phyloP scores from a whole-genome alignment of 2,888 invertebrate genomes.

The Craniophora ligustri region DNA sequence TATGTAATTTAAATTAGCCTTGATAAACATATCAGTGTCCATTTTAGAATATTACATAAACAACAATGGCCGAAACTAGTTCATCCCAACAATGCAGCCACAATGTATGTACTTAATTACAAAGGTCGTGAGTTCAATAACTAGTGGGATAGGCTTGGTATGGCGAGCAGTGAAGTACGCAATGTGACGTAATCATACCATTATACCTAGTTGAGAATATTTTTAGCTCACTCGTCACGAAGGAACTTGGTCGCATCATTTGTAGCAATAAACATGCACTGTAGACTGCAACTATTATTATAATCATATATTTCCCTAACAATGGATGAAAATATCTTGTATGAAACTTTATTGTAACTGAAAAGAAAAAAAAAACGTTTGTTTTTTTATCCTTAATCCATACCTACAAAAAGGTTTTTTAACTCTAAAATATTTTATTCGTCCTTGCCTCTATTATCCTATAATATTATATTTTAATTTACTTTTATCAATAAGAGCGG shows the following conservation, averaged over 20 bases:
- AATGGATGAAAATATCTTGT: background rate
- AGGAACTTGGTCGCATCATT: constrained; percentile 30
- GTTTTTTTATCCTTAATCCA: too few species aligned
- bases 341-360: too few species aligned
- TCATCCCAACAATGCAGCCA: constrained; percentile 32
- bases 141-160: constrained; percentile 66
- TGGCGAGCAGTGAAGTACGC: constrained; percentile 48
- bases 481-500: too few species aligned
- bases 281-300: constrained; percentile 5
- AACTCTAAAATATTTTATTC: too few species aligned
- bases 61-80: constrained; percentile 27
- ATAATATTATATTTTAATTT: too few species aligned
- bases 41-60: constrained; percentile 33
- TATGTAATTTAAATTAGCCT: constrained; percentile 23
- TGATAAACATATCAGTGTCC: constrained; percentile 28
- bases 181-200: constrained; percentile 71
- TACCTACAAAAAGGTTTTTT: too few species aligned
- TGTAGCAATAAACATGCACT: constrained; percentile 18
- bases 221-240: constrained; percentile 49
- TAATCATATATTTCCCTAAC: background rate
- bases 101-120: constrained; percentile 50
- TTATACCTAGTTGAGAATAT: constrained; percentile 57
- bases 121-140: constrained; percentile 76
- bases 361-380: too few species aligned
- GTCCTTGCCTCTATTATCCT: too few species aligned